A percentile compares a stretch with the other conserved stretches of the same genome.
phyloP scores from a whole-genome alignment of 2,888 invertebrate genomes.

The Heliconius hortense region DNA sequence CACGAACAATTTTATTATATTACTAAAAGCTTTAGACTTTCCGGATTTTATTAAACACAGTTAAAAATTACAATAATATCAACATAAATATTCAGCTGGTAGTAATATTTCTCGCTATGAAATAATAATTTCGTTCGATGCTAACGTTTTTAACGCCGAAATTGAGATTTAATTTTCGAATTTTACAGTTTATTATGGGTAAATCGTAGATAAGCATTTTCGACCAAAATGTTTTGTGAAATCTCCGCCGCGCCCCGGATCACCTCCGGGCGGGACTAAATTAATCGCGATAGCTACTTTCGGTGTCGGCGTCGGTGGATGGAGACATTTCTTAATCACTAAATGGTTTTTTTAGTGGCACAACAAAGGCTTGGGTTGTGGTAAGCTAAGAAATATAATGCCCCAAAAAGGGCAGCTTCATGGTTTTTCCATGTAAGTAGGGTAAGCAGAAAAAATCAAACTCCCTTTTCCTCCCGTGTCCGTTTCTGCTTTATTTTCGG shows the following conservation, averaged over 20 bases:
- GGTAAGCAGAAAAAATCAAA: too few relatives aligned
- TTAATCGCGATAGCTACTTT: conserved; percentile 24
- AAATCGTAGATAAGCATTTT: conserved; percentile 27
- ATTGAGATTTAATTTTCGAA: conserved; percentile 10
- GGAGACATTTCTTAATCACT: conserved; percentile 9
- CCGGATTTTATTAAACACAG: not conserved
- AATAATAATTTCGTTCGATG: conserved; percentile 5
- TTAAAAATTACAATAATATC: conserved; percentile 1
- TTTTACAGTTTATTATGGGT: conserved; percentile 17
- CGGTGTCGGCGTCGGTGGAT: conserved; percentile 13
- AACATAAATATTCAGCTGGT: conserved; percentile 1
- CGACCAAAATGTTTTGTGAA: conserved; percentile 24
- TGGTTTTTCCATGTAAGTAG: too few relatives aligned
- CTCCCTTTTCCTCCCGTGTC: too few relatives aligned
- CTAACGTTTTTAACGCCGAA: conserved; percentile 21
- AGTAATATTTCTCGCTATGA: not conserved
- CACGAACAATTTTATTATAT: not conserved
- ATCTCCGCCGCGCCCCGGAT: conserved; percentile 15
- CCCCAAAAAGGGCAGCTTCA: too few relatives aligned
- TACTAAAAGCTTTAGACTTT: not conserved
- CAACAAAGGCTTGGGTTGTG: not conserved
- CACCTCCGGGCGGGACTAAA: conserved; percentile 17
- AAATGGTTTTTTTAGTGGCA: not conserved
- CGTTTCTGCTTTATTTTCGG: too few relatives aligned
- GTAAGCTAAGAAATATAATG: too few relatives aligned